Conservation (phyloP, 2,113 vertebrate species). For the Aepyceros melampus region DNA sequence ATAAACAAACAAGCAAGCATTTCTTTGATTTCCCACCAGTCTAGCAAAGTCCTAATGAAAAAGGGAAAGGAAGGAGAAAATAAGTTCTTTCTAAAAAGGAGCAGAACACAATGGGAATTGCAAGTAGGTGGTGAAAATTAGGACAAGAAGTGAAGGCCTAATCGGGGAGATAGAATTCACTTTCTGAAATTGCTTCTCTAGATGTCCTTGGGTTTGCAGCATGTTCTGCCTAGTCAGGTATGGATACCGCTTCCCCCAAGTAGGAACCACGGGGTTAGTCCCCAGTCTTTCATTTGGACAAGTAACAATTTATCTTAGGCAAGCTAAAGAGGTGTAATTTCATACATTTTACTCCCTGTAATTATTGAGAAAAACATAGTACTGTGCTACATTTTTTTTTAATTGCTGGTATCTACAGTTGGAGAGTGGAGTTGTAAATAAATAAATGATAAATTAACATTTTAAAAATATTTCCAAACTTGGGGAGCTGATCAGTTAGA, state of each 20-base stretch:
- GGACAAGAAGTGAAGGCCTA: not conserved
- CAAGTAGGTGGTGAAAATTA: not conserved
- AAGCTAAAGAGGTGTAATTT: not conserved
- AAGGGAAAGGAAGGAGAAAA: not conserved
- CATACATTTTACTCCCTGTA: not conserved
- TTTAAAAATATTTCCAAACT: not conserved
- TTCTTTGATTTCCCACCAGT: constrained; percentile 16
- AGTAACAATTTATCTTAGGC: not conserved
- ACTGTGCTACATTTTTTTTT: not conserved
- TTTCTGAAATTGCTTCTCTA: not conserved
- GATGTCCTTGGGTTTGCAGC: not conserved
- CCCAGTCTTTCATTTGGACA: not conserved
- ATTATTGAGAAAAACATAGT: not conserved
- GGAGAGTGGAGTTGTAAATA: not conserved
- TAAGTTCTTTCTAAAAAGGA: not conserved
- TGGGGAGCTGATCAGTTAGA: not conserved
- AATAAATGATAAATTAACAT: not conserved
- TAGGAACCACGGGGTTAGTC: not conserved
- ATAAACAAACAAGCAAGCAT: not conserved
- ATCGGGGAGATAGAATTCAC: not conserved
- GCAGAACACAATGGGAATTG: not conserved
- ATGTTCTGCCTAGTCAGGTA: not conserved
- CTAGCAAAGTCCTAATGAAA: not conserved
- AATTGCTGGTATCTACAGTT: not conserved
- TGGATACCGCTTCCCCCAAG: not conserved